These are phyloP conservation scores for Heliconius ismenius DNA, from an alignment of 2,888 invertebrate species.

Conservation along the genomic window DNA sequence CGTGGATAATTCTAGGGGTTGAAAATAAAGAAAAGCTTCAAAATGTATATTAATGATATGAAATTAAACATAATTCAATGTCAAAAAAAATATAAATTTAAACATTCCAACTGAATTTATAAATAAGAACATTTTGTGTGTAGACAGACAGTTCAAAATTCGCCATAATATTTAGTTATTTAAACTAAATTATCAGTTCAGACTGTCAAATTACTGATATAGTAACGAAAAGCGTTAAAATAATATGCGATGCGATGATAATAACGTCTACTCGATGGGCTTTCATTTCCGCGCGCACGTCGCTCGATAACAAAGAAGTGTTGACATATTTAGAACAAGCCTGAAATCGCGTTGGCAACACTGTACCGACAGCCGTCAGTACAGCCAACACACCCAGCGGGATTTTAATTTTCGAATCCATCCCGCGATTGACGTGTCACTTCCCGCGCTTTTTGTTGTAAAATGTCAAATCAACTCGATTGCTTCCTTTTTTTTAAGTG, in stretches of 20 bases:
- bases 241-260: conserved; percentile 73
- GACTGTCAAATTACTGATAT: conserved; percentile 29
- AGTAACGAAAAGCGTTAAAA: conserved; percentile 52
- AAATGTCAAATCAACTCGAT: conserved; percentile 67
- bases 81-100: background rate
- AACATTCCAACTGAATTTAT: too few species aligned
- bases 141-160: background rate
- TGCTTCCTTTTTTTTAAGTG: conserved; percentile 73
- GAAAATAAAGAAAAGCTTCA: background rate
- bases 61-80: background rate
- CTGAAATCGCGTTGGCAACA: conserved; percentile 72
- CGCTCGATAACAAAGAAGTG: conserved; percentile 79
- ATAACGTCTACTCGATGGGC: conserved; percentile 74
- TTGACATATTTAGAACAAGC: conserved; percentile 82
- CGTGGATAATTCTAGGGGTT: background rate
- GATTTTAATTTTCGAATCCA: conserved; percentile 81
- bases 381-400: conserved; percentile 67
- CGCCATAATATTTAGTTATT: background rate
- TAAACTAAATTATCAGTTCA: conserved; percentile 5
- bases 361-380: conserved; percentile 73
- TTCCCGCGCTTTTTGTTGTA: conserved; percentile 67
- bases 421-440: conserved; percentile 62
- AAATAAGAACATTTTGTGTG: background rate
- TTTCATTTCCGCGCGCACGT: conserved; percentile 80
- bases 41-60: background rate